phyloP scores from a whole-genome alignment of 2,888 invertebrate species.

The Pterostichus madidus region DNA sequence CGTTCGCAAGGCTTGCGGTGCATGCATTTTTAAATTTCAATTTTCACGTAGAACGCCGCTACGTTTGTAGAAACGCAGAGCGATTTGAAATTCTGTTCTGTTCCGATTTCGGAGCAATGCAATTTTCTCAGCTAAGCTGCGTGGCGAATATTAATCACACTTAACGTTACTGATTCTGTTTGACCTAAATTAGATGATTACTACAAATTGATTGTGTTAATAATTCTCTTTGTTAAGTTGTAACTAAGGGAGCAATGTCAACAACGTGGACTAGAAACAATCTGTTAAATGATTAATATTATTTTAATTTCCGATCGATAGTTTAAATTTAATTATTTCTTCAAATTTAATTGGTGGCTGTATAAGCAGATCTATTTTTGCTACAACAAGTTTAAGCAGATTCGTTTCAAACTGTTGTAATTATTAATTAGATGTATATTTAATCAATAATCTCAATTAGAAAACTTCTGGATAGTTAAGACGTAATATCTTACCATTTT shows the following conservation, averaged over 20 bases:
- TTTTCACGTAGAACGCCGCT: constrained; percentile 41
- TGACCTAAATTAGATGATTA: constrained; percentile 12
- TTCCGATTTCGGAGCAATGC: neutral
- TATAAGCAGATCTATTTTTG: too few species aligned
- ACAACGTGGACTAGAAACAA: neutral
- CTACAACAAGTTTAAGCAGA: too few species aligned
- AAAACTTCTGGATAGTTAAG: too few species aligned
- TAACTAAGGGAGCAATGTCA: neutral
- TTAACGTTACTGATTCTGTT: constrained; percentile 38
- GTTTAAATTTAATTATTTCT: too few species aligned
- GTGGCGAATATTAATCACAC: constrained; percentile 20
- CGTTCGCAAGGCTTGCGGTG: neutral
- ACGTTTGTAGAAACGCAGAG: constrained; percentile 25
- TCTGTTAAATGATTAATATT: neutral
- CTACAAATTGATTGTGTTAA: constrained; percentile 13
- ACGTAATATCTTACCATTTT: too few species aligned
- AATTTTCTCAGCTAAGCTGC: constrained; percentile 13
- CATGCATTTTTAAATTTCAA: constrained; percentile 58
- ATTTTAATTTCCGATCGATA: neutral
- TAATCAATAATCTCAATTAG: too few species aligned
- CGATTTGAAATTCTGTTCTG: constrained; percentile 36
- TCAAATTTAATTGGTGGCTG: too few species aligned
- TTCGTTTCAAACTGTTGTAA: too few species aligned
- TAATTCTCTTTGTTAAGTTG: constrained; percentile 14
- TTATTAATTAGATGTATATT: too few species aligned